Conservation (phyloP, 1,140 invertebrate genomes). For the Heliconius himera region DNA sequence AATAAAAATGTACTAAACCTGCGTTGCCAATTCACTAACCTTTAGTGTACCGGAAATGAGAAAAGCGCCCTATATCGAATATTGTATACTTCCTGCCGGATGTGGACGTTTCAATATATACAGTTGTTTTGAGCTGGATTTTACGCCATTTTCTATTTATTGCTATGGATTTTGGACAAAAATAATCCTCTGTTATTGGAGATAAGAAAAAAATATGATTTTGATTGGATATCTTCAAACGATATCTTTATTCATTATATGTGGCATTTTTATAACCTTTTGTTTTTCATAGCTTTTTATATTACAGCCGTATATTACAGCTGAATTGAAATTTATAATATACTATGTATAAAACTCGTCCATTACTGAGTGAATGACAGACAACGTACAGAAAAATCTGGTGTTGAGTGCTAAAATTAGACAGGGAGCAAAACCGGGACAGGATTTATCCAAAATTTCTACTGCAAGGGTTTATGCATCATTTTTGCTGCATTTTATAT, state of each 20-base stretch:
- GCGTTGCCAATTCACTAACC: conserved; percentile 4
- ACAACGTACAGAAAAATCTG: too few species aligned
- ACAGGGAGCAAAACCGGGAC: too few species aligned
- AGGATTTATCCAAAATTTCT: too few species aligned
- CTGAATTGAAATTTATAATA: not conserved
- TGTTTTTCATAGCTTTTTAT: too few species aligned
- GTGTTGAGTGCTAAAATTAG: too few species aligned
- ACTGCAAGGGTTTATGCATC: too few species aligned
- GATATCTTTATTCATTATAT: not conserved
- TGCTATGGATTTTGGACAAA: not conserved
- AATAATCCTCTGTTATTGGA: not conserved
- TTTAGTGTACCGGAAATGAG: conserved; percentile 12
- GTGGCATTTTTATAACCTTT: not conserved
- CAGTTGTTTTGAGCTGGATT: conserved; percentile 9
- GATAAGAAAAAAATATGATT: not conserved
- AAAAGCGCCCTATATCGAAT: conserved; percentile 6
- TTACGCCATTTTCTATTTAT: not conserved
- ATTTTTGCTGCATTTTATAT: too few species aligned
- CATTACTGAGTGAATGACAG: too few species aligned
- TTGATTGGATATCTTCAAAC: conserved; percentile 2
- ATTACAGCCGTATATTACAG: too few species aligned
- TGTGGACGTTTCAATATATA: not conserved
- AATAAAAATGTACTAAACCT: conserved; percentile 2
- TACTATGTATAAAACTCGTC: too few species aligned
- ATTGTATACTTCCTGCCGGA: conserved; percentile 5